phyloP scores from a whole-genome alignment of 64 coral and sea anemone genomes.

The Stichodactyla mertensii region DNA sequence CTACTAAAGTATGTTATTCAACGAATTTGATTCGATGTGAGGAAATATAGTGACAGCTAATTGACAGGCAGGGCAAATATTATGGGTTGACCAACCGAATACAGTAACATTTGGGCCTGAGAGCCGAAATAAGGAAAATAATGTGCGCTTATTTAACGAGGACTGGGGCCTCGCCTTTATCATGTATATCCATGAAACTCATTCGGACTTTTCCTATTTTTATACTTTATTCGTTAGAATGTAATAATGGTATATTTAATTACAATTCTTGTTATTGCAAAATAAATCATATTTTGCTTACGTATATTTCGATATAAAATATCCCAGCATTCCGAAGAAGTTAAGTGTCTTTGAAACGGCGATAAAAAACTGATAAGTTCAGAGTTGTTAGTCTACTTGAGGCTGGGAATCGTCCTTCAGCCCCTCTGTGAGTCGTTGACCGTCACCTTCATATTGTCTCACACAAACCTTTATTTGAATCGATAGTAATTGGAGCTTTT shows the following conservation, averaged over 20 bases:
- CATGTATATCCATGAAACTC: not conserved
- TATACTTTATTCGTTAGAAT: slow-evolving; percentile 5
- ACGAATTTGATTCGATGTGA: too few relatives aligned
- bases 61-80: too few relatives aligned
- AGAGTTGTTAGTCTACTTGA: not conserved
- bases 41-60: too few relatives aligned
- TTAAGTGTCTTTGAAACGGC: not conserved
- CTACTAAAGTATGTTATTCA: too few relatives aligned
- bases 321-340: not conserved
- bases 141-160: not conserved
- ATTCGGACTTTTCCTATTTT: not conserved
- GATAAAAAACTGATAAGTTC: too few relatives aligned
- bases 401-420: not conserved
- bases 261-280: not conserved
- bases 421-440: not conserved
- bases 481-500: not conserved
- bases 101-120: too few relatives aligned
- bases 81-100: too few relatives aligned
- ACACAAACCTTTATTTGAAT: not conserved
- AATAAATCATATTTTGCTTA: not conserved
- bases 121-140: too few relatives aligned
- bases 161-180: not conserved
- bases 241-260: not conserved
- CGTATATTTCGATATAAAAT: slow-evolving; percentile 10
- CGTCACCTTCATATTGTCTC: not conserved